Conservation (phyloP, 2,888 invertebrate genomes). For the Prosapia bicincta region DNA sequence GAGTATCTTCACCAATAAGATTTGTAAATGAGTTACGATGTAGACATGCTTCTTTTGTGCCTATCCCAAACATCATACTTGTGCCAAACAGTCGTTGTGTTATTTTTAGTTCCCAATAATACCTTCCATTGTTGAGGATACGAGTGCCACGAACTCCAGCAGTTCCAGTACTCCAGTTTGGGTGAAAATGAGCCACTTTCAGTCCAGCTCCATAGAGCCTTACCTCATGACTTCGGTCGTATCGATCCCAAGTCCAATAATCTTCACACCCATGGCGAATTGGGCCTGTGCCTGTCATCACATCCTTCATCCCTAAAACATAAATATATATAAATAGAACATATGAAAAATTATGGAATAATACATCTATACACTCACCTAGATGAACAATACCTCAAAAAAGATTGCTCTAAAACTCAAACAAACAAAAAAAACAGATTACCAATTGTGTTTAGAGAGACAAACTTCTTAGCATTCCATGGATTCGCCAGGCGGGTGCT, state of each 20-base stretch:
- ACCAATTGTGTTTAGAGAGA: too few species aligned
- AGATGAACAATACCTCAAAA: too few species aligned
- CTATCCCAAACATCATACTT: conserved; percentile 72
- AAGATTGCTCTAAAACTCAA: too few species aligned
- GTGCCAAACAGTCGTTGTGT: conserved; percentile 66
- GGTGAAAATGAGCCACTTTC: conserved; percentile 63
- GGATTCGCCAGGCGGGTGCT: too few species aligned
- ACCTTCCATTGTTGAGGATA: conserved; percentile 58
- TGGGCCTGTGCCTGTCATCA: conserved; percentile 37
- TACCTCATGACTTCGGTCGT: conserved; percentile 51
- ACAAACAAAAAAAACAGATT: too few species aligned
- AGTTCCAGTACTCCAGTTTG: conserved; percentile 72
- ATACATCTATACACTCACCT: too few species aligned
- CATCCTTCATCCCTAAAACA: background rate
- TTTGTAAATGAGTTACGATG: conserved; percentile 67
- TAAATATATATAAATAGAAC: too few species aligned
- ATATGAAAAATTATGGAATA: too few species aligned
- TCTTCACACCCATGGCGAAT: conserved; percentile 57
- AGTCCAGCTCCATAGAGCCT: conserved; percentile 54
- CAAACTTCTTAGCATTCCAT: too few species aligned
- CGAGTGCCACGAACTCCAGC: conserved; percentile 65
- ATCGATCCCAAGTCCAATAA: conserved; percentile 64
- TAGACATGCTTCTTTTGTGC: conserved; percentile 54
- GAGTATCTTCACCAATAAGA: conserved; percentile 65
- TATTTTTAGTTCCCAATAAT: conserved; percentile 64